phyloP scores from a whole-genome alignment of 2,113 vertebrate species.

The Lota lota region DNA sequence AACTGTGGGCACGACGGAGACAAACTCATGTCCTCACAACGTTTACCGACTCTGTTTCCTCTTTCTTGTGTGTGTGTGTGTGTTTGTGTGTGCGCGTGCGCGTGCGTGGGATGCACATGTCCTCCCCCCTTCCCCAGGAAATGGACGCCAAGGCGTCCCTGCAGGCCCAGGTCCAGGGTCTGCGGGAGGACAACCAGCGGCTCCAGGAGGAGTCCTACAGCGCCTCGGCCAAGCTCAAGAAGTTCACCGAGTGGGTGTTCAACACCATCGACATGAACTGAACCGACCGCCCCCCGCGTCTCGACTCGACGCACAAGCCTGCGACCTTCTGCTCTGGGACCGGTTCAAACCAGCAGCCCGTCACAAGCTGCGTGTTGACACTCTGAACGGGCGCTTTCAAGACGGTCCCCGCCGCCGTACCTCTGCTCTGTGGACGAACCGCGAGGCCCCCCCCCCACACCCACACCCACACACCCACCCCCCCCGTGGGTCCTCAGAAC shows the following conservation, averaged over 20 bases:
- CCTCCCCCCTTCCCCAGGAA: slow-evolving; percentile 72
- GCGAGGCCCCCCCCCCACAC: neutral
- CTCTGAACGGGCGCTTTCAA: neutral
- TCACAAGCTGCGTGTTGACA: neutral
- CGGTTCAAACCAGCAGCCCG: too few relatives aligned
- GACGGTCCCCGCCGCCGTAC: too few relatives aligned
- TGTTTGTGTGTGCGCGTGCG: neutral
- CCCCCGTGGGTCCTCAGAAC: neutral
- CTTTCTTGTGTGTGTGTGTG: neutral
- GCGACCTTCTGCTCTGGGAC: too few relatives aligned
- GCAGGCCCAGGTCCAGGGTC: slow-evolving; percentile 86
- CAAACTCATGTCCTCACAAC: too few relatives aligned
- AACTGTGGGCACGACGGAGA: too few relatives aligned
- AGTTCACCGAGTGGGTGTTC: slow-evolving; percentile 98
- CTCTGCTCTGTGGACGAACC: neutral
- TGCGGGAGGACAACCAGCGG: slow-evolving; percentile 92
- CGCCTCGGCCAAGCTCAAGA: slow-evolving; percentile 93
- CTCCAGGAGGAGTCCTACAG: slow-evolving; percentile 95
- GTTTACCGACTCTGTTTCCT: neutral
- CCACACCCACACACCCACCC: too few relatives aligned
- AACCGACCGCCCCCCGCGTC: slow-evolving; percentile 24
- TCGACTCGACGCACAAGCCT: neutral
- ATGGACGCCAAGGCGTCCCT: slow-evolving; percentile 89
- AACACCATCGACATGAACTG: slow-evolving; percentile 98
- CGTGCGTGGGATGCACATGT: neutral